phyloP scores from a whole-genome alignment of 1,140 invertebrate genomes.

The Nomia melanderi region DNA sequence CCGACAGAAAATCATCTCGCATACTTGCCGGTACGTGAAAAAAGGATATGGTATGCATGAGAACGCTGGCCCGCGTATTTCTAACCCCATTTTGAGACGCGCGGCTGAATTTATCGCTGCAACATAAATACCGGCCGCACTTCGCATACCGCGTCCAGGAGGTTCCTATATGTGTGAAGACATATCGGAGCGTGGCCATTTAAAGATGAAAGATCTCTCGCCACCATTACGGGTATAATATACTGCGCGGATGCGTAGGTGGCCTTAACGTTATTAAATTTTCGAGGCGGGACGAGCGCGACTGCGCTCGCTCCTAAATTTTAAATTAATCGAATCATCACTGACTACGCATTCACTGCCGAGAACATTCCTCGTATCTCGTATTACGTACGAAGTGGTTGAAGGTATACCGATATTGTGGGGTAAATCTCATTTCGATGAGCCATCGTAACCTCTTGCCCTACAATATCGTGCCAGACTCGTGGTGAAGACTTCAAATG shows the following conservation, averaged over 20 bases:
- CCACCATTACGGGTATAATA: conserved; percentile 47
- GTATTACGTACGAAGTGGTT: too few relatives aligned
- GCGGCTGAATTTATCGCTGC: conserved; percentile 61
- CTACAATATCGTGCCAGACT: too few relatives aligned
- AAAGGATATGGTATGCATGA: conserved; percentile 43
- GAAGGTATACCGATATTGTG: too few relatives aligned
- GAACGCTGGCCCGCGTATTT: conserved; percentile 60
- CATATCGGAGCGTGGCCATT: conserved; percentile 57
- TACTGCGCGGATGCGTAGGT: not conserved
- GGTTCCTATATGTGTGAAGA: conserved; percentile 51
- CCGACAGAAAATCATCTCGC: conserved; percentile 20
- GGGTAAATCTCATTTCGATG: too few relatives aligned
- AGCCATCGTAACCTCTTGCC: too few relatives aligned
- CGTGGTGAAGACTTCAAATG: too few relatives aligned
- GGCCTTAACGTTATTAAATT: conserved; percentile 33
- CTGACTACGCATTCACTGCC: too few relatives aligned
- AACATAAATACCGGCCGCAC: conserved; percentile 63
- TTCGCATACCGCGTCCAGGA: conserved; percentile 56
- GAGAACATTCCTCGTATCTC: too few relatives aligned
- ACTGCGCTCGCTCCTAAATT: not conserved
- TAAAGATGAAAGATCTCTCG: conserved; percentile 62
- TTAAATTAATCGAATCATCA: conserved; percentile 3
- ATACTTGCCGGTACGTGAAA: conserved; percentile 20
- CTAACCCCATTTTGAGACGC: conserved; percentile 64
- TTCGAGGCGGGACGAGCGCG: not conserved